Evolutionary conservation across 2,113 vertebrate species (phyloP).

Genomic region (Caranx ignobilis): DNA sequence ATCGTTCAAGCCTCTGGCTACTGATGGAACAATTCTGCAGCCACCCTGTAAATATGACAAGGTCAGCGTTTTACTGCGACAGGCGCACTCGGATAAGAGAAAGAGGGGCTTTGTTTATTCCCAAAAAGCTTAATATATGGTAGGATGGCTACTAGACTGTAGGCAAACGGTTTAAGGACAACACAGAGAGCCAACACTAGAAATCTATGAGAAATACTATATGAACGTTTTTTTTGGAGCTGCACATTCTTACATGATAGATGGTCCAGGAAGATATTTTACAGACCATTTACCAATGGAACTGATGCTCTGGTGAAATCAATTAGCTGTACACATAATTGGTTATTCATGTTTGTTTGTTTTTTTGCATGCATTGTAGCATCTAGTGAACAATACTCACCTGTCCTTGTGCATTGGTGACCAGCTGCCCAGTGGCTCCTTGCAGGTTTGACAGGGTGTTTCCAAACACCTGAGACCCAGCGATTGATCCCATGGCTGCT

Average conservation of each 20-base stretch:
- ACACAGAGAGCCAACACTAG: conserved; percentile 26
- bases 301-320: conserved; percentile 16
- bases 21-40: conserved; percentile 97
- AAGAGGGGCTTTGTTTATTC: conserved; percentile 77
- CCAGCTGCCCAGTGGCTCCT: conserved; percentile 96
- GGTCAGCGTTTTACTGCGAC: conserved; percentile 92
- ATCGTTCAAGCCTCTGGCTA: conserved; percentile 98
- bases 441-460: conserved; percentile 95
- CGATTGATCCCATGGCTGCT: conserved; percentile 95
- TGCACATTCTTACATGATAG: conserved; percentile 39
- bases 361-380: background rate
- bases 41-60: conserved; percentile 97
- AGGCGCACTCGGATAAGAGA: conserved; percentile 68
- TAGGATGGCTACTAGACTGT: conserved; percentile 32
- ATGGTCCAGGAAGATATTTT: conserved; percentile 27
- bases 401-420: conserved; percentile 99
- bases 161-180: conserved; percentile 53
- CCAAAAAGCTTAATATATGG: conserved; percentile 75
- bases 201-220: conserved; percentile 64
- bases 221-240: conserved; percentile 33
- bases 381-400: conserved; percentile 82
- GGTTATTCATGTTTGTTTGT: background rate
- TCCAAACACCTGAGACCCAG: conserved; percentile 95
- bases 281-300: conserved; percentile 24
- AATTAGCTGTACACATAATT: conserved; percentile 2